These are phyloP conservation scores for Spodoptera littoralis DNA, from an alignment of 2,888 invertebrate species.

Conservation along the genomic window DNA sequence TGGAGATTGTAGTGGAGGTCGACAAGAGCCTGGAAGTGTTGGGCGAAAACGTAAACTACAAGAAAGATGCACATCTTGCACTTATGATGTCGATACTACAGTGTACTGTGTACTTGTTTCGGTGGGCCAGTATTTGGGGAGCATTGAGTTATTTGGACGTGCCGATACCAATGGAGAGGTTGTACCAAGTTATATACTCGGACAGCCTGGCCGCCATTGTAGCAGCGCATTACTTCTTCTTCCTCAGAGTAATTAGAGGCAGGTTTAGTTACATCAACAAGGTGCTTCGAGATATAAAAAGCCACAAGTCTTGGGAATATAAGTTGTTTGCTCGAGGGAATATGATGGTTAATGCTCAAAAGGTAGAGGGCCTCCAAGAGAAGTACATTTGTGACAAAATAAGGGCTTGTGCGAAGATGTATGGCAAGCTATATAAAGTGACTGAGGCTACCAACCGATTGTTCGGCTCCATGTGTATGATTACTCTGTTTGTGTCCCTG, in stretches of 20 bases:
- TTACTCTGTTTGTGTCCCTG: conserved; percentile 65
- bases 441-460: conserved; percentile 59
- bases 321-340: conserved; percentile 63
- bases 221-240: conserved; percentile 66
- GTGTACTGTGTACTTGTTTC: conserved; percentile 55
- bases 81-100: conserved; percentile 59
- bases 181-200: conserved; percentile 69
- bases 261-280: conserved; percentile 72
- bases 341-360: conserved; percentile 51
- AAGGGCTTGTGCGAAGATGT: conserved; percentile 69
- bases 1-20: conserved; percentile 65
- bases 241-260: conserved; percentile 61
- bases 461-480: conserved; percentile 67
- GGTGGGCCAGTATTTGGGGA: conserved; percentile 66
- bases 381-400: conserved; percentile 69
- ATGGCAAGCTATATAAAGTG: conserved; percentile 67
- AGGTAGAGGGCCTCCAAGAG: conserved; percentile 64
- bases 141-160: conserved; percentile 59
- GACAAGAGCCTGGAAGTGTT: conserved; percentile 66
- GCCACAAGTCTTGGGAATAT: conserved; percentile 63
- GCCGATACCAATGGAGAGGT: conserved; percentile 66
- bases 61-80: conserved; percentile 56
- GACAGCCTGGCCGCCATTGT: conserved; percentile 67
- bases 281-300: conserved; percentile 65
- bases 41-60: conserved; percentile 66